Percentiles rank a stretch among this genome's conserved stretches.
phyloP scores from a whole-genome alignment of 2,797 vertebrate genomes.

The Artibeus jamaicensis region DNA sequence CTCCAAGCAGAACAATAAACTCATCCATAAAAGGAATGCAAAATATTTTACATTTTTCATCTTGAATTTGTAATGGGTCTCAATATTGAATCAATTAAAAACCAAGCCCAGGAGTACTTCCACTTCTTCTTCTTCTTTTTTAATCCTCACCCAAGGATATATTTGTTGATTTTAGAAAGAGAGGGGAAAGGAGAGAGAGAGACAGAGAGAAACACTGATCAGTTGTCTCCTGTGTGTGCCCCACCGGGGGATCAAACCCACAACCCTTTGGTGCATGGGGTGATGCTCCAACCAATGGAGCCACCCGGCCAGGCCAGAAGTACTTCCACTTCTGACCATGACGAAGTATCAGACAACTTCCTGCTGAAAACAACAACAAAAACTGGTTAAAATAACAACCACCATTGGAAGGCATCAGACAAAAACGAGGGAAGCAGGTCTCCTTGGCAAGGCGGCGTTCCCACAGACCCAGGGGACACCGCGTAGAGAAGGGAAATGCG shows the following conservation, averaged over 20 bases:
- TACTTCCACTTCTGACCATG: background rate
- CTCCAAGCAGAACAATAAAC: conserved; percentile 12
- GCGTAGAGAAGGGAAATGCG: background rate
- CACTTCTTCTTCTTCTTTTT: background rate
- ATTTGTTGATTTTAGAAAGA: background rate
- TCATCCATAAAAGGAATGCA: background rate
- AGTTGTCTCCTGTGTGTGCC: background rate
- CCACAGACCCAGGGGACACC: background rate
- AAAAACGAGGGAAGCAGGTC: background rate
- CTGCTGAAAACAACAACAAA: background rate
- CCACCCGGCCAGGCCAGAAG: too few relatives aligned
- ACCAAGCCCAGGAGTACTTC: background rate
- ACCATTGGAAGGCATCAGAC: background rate
- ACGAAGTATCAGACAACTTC: background rate
- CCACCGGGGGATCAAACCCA: background rate
- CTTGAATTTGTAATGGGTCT: background rate
- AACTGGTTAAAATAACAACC: background rate
- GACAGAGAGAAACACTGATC: too few relatives aligned
- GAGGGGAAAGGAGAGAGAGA: background rate
- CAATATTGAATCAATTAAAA: conserved; percentile 5
- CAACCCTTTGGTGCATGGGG: background rate
- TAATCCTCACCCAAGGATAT: background rate
- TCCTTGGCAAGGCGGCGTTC: background rate
- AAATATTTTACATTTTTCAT: background rate
- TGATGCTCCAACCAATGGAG: too few relatives aligned